These are phyloP conservation scores for Tuta absoluta DNA, from an alignment of 2,888 invertebrate species.

Conservation along the genomic window DNA sequence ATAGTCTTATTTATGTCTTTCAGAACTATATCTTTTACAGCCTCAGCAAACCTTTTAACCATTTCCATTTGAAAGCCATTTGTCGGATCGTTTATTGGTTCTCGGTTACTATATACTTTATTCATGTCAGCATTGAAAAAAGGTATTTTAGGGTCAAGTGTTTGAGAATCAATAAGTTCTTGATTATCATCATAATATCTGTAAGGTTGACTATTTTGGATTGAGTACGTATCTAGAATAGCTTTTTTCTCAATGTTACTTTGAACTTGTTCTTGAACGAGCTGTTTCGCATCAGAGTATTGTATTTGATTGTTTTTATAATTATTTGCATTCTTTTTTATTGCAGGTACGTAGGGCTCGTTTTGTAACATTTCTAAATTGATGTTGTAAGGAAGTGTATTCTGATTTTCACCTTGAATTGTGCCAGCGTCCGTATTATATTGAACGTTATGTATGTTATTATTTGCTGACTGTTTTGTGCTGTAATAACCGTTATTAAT, in stretches of 20 bases:
- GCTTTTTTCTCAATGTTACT: background rate
- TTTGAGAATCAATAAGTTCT: background rate
- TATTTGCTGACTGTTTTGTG: background rate
- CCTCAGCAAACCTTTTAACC: slow-evolving; percentile 59
- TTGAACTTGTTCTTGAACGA: background rate
- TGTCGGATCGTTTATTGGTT: background rate
- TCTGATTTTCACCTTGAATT: background rate
- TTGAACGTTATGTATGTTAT: background rate
- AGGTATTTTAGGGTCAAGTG: background rate
- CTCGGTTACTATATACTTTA: background rate
- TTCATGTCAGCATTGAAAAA: background rate
- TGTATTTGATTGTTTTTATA: slow-evolving; percentile 4
- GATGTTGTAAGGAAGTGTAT: background rate
- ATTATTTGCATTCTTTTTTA: background rate
- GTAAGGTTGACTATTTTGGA: background rate
- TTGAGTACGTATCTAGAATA: background rate
- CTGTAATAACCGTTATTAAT: background rate
- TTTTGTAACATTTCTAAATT: background rate
- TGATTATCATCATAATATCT: background rate
- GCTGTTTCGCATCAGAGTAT: background rate
- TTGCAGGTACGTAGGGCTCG: background rate
- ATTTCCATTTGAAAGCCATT: slow-evolving; percentile 37
- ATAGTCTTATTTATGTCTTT: slow-evolving; percentile 52
- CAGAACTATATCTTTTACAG: slow-evolving; percentile 57
- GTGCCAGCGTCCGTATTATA: background rate